Conservation (phyloP, 2,888 invertebrate genomes). For the Aleiodes alternator region DNA sequence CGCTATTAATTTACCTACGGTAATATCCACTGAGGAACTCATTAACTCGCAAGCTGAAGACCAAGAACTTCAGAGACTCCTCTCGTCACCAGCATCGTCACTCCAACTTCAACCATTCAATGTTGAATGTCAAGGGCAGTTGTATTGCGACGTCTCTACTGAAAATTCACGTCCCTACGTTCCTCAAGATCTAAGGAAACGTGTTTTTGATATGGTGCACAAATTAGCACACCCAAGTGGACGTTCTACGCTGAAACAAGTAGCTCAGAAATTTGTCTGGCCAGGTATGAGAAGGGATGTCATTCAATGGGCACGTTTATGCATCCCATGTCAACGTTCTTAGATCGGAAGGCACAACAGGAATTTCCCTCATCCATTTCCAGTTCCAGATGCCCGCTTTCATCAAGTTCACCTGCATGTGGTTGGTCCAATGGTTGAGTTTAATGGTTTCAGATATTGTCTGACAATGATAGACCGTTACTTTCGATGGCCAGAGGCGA, state of each 20-base stretch:
- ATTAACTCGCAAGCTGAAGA: conserved; percentile 17
- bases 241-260: conserved; percentile 46
- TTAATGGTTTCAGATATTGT: conserved; percentile 59
- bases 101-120: too few species aligned
- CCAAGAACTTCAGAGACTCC: background rate
- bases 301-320: conserved; percentile 42
- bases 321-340: conserved; percentile 63
- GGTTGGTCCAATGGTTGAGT: conserved; percentile 38
- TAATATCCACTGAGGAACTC: background rate
- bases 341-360: conserved; percentile 63
- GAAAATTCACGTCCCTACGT: conserved; percentile 50
- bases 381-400: conserved; percentile 26
- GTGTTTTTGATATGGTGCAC: conserved; percentile 50
- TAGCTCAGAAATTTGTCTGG: conserved; percentile 60
- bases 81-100: too few species aligned
- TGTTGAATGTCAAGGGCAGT: conserved; percentile 29
- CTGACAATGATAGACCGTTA: conserved; percentile 65
- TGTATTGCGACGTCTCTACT: conserved; percentile 49
- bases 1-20: conserved; percentile 21
- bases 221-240: conserved; percentile 54
- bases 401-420: conserved; percentile 43
- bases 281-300: conserved; percentile 59
- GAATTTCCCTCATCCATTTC: background rate
- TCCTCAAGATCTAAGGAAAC: too few species aligned
- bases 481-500: conserved; percentile 61